phyloP scores from a whole-genome alignment of 2,888 invertebrate species.

The Apamea anceps region DNA sequence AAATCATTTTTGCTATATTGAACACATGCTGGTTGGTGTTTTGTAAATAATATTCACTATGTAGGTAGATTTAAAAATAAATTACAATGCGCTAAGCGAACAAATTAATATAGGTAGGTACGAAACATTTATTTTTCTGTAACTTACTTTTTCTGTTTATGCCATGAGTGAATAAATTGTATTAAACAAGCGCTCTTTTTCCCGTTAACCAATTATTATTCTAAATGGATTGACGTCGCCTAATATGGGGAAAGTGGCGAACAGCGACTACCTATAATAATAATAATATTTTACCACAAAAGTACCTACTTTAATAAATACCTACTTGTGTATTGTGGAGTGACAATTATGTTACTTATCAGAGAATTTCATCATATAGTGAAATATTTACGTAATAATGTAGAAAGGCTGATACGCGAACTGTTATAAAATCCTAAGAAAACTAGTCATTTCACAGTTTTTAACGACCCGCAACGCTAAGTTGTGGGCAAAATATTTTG shows the following conservation, averaged over 20 bases:
- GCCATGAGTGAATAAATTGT: conserved; percentile 3
- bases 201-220: conserved; percentile 14
- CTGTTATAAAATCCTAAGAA: conserved; percentile 29
- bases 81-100: background rate
- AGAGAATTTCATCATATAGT: conserved; percentile 44
- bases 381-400: conserved; percentile 41
- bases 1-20: background rate
- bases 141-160: background rate
- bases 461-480: conserved; percentile 17
- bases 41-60: background rate
- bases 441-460: conserved; percentile 26
- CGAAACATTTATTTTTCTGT: background rate
- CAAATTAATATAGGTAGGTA: background rate
- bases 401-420: background rate
- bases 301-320: conserved; percentile 17
- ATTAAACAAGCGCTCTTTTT: background rate
- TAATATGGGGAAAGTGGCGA: conserved; percentile 1
- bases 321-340: conserved; percentile 14
- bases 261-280: background rate
- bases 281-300: conserved; percentile 1
- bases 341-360: conserved; percentile 30
- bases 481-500: conserved; percentile 12
- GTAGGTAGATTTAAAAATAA: background rate
- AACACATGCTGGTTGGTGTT: background rate
- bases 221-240: conserved; percentile 1